These are phyloP conservation scores for Anastrepha ludens DNA, from an alignment of 1,140 invertebrate genomes.

Conservation along the genomic window DNA sequence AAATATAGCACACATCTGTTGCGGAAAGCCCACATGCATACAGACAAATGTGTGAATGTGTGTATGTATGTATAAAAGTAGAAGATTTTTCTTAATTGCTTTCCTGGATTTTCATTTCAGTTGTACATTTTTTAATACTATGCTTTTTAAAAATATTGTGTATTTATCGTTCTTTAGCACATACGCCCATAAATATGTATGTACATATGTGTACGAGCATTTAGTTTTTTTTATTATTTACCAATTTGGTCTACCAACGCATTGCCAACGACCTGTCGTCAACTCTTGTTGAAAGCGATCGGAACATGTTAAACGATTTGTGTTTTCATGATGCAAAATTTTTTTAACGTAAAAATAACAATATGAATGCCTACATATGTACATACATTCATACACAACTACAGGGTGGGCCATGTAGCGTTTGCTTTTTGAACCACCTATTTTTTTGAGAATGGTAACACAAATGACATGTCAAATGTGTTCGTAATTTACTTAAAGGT, in stretches of 20 bases:
- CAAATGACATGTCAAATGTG: too few species aligned
- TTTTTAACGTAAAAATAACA: too few species aligned
- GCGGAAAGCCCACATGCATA: background rate
- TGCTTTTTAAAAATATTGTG: too few species aligned
- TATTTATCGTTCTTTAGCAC: too few species aligned
- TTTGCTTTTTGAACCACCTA: too few species aligned
- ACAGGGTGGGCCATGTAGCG: too few species aligned
- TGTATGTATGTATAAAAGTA: background rate
- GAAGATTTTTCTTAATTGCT: too few species aligned
- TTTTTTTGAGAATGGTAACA: too few species aligned
- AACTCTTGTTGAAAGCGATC: background rate
- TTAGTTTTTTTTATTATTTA: background rate
- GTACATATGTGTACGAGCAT: background rate
- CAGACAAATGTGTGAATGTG: background rate
- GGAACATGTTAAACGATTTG: background rate
- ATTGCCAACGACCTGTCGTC: constrained; percentile 7
- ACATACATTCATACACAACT: background rate
- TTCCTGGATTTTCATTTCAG: too few species aligned
- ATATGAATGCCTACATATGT: background rate
- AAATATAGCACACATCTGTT: constrained; percentile 10
- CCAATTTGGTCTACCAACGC: constrained; percentile 10
- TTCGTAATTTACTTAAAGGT: too few species aligned
- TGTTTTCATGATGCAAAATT: background rate
- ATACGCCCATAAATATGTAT: background rate
- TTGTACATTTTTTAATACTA: too few species aligned